Base-by-base conservation (phyloP, 2,113 vertebrate genomes). In the Dipodomys spectabilis region DNA sequence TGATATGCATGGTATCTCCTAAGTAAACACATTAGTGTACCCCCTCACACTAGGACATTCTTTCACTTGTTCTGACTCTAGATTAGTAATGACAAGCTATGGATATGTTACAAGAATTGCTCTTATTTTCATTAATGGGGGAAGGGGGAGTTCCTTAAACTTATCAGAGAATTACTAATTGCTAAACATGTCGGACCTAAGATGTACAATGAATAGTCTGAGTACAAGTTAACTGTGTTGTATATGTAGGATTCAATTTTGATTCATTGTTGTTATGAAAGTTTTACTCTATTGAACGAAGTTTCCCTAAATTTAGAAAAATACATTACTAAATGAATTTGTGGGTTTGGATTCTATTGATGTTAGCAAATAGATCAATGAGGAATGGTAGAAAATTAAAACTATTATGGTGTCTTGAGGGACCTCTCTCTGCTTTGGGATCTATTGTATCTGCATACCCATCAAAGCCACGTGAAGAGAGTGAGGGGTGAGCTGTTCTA, bases 341-440 rank as follows among this genome's bases (percentile, higher is more conserved):
- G 79, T 35, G n/a, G 69, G 77, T 86, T 74, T 78, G 75, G 91
- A 81, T 84, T 90, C 72, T 86, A 20, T 74, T 85, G 65, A 19
- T 72, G 10, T 92, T 83, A 53, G 22, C 19, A 10, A 5, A 39
- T 8, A 79, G 6, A 82, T 86, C 23, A 68, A 64, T 60, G n/a
- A 5, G 57, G 64, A 72, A 67, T 7, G 0, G 4, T 90, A 32
- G 15, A 45, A 74, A 64, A 62, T 75, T 88, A 11, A 75, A 73
- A 71, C 60, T 32, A 15, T 62, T 23, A 2, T 27, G 10, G 39
- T 20, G 69, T 81, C 49, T 68, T 45, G 45, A 45, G 30, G n/a
- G 25, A 22, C 30, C 28, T 86, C 64, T 11, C 23, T 95, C 71
- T 77, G 44, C 32, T 86, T 62, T 53, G 30, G 78, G 45, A 28